Conservation (phyloP, 2,888 invertebrate species). For the Sipha maydis region DNA sequence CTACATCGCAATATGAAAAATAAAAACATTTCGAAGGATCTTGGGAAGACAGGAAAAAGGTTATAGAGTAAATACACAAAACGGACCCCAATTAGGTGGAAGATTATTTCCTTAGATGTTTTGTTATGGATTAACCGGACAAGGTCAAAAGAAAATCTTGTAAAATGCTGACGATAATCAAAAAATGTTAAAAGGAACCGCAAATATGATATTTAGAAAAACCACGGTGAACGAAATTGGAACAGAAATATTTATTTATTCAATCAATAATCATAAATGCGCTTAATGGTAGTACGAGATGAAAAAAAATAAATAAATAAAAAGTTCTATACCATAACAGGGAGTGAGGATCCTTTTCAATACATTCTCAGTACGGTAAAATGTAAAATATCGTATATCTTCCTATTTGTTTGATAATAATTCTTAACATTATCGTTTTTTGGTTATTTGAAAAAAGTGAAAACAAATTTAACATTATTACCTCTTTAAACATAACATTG, state of each 20-base stretch:
- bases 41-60: not conserved
- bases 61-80: not conserved
- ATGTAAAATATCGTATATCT: not conserved
- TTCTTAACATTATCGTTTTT: not conserved
- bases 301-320: not conserved
- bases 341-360: not conserved
- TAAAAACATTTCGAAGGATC: not conserved
- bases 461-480: not conserved
- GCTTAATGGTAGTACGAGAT: not conserved
- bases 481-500: too few relatives aligned
- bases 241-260: not conserved
- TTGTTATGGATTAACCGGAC: not conserved
- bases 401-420: not conserved
- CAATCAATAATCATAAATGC: not conserved
- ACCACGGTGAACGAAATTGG: too few relatives aligned
- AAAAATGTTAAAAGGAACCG: not conserved
- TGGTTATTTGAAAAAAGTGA: not conserved
- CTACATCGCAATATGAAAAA: not conserved
- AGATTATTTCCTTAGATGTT: not conserved
- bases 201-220: not conserved
- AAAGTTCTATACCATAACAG: too few relatives aligned
- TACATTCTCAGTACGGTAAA: not conserved
- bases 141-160: not conserved
- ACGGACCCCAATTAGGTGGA: not conserved
- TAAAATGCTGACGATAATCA: not conserved